Conservation (phyloP, 2,888 invertebrate genomes). For the Drosophila putrida region DNA sequence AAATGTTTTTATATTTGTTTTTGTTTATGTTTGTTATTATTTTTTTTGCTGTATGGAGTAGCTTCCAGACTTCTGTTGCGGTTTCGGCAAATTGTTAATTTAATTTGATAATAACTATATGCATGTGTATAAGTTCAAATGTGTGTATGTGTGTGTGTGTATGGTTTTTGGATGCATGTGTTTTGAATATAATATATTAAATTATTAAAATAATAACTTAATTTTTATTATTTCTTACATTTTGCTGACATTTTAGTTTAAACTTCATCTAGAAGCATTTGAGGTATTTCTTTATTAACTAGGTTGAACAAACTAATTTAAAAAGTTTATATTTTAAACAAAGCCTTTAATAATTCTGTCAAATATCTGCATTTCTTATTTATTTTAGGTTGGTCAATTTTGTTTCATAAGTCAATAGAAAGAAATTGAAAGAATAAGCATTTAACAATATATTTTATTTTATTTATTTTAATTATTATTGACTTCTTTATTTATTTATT, state of each 20-base stretch:
- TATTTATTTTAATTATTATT: too few species aligned
- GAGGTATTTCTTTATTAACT: not conserved
- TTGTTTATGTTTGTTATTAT: constrained; percentile 1
- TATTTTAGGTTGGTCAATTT: too few species aligned
- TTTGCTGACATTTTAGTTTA: not conserved
- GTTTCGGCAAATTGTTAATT: constrained; percentile 17
- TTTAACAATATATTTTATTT: too few species aligned
- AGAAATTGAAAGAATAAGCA: too few species aligned
- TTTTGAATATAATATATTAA: not conserved
- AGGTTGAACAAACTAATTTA: too few species aligned
- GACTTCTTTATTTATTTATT: too few species aligned
- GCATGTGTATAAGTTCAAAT: not conserved
- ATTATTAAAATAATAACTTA: too few species aligned
- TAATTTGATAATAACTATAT: constrained; percentile 11
- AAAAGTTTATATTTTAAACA: too few species aligned
- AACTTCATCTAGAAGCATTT: not conserved
- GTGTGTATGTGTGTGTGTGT: not conserved
- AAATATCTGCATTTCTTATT: too few species aligned
- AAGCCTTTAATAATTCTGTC: too few species aligned
- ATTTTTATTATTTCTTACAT: not conserved
- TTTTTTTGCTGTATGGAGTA: constrained; percentile 1
- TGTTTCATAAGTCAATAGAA: too few species aligned
- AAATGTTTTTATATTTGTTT: not conserved
- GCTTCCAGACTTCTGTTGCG: not conserved
- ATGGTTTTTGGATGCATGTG: too few species aligned